Base-by-base conservation (phyloP, 2,113 vertebrate species). In the Alligator sinensis region DNA sequence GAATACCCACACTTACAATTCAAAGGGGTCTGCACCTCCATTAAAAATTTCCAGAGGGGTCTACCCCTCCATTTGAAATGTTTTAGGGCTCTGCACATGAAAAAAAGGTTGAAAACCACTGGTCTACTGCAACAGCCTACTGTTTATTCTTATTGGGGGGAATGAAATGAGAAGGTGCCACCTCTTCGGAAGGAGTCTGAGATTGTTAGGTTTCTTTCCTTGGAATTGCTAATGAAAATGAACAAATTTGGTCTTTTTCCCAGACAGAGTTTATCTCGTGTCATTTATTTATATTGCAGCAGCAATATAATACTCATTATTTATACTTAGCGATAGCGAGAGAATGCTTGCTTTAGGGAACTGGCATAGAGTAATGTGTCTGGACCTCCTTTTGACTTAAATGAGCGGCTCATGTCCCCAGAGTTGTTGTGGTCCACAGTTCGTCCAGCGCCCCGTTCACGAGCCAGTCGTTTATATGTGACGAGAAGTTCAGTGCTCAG, bases 321-420 rank as follows among this genome's bases (percentile, higher is more conserved):
- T 47, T 47, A 47, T 47, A 47, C 47, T 47, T 47, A 47, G 47
- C 7, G 47, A 47, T 47, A 47, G 47, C 84, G 95, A 47, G 47
- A 93, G 94, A 95, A 93, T 90, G 82, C 77, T 28, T 83, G 87
- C 79, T 61, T 88, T 47, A 86, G 87, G 94, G 95, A 89, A 95
- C 94, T 88, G 90, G n/a, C 28, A n/a, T 93, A 96, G 96, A 96
- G 90, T 86, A 94, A 93, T 91, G 93, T 95, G 95, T 9, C 94
- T 95, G 96, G 95, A 94, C 90, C 68, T 75, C 58, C 5, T 47
- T 47, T 9, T 47, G 47, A 47, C 47, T 66, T 27, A 30, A 17
- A 15, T 16, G 64, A n/a, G 86, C 82, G 77, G 63, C 68, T 94
- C 78, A 84, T 93, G 90, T 90, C 90, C 64, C 25, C 1, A 14